Evolutionary conservation across 1,140 invertebrate genomes (phyloP), one percentile per base, ranked within the genome.

Genomic region (Coptotermes formosanus): DNA sequence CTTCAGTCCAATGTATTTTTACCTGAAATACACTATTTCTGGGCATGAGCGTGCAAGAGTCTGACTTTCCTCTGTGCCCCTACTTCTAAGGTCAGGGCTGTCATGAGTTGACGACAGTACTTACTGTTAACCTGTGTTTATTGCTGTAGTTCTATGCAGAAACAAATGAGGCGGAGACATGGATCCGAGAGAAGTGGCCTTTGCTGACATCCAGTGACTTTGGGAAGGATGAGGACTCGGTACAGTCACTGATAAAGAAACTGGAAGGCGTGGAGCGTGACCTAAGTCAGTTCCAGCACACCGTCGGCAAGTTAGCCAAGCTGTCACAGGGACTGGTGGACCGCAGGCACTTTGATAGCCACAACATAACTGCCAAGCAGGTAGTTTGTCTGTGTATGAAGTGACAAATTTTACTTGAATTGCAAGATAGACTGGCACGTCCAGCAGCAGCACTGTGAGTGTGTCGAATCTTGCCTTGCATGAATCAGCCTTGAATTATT

Each of bases 141-240:
- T 52, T 84, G 23, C 83, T 75, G 21, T 89, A 96, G 93, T 97
- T 97, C 90, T 96, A 97, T 88, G 94, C 96, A 21, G 97, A 98
- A 91, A 95, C 95, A 44, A 93, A 94, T 59, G 97, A 99, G 91
- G 96, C 96, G 25, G 95, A 97, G 88, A 94, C 95, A 59, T 98
- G 97, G 97, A 94, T 98, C 87, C 92, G 93, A 75, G 97, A 98
- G 88, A 96, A 96, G 88, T 92, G 94, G n/a, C 96, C 96, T 0
- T 92, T 95, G 45, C 89, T 98, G 23, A 93, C 93, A 1, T 96
- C 95, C 0, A 92, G 91, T 30, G 97, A 98, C 89, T 94, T 95
- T 86, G 97, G 97, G 2, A 95, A 96, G 86, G 97, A 98, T 90
- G 97, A 98, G 91, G 95, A 97, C 88, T 96, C 96, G 0, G 96